A percentile compares a stretch with the other conserved stretches of the same genome.
phyloP scores from a whole-genome alignment of 1,140 invertebrate genomes.

The Piezodorus guildinii region DNA sequence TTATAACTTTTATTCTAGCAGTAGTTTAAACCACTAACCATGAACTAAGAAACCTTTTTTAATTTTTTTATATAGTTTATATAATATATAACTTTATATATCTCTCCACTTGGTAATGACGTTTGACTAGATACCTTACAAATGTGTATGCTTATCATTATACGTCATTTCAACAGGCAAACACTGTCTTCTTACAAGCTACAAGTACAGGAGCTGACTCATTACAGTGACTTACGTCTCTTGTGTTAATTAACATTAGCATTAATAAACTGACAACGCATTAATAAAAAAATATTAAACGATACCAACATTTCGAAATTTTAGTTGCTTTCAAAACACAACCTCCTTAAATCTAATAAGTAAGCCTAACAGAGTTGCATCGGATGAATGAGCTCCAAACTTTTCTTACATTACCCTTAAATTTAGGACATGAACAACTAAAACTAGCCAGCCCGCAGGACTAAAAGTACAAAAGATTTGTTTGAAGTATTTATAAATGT shows the following conservation, averaged over 20 bases:
- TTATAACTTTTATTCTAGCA: too few species aligned
- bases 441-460: too few species aligned
- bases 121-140: constrained; percentile 18
- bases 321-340: not conserved
- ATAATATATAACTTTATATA: constrained; percentile 16
- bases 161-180: constrained; percentile 7
- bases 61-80: constrained; percentile 16
- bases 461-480: too few species aligned
- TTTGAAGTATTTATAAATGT: too few species aligned
- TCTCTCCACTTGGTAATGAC: constrained; percentile 17
- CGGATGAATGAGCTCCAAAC: constrained; percentile 17
- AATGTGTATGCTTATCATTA: constrained; percentile 15
- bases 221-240: constrained; percentile 14
- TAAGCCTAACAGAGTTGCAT: constrained; percentile 13
- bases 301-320: constrained; percentile 2
- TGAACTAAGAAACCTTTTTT: too few species aligned
- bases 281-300: constrained; percentile 3
- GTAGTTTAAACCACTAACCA: too few species aligned
- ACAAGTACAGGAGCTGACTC: constrained; percentile 14
- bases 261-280: constrained; percentile 6
- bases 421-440: not conserved
- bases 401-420: constrained; percentile 6
- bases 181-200: constrained; percentile 11
- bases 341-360: not conserved
- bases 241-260: not conserved